Conservation (phyloP, 2,113 vertebrate species). For the Camelus bactrianus region DNA sequence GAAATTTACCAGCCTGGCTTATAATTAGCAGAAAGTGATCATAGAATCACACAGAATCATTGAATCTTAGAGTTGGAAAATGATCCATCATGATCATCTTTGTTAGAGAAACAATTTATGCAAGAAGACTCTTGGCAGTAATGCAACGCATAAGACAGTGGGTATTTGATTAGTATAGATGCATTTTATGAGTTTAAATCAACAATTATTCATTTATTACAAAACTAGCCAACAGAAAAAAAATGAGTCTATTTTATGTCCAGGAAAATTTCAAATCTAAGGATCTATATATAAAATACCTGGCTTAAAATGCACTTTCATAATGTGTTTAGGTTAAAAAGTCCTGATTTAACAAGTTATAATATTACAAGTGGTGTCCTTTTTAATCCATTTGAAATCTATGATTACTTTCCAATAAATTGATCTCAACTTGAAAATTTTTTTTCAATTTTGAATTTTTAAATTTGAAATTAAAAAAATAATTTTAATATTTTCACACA, state of each 20-base stretch:
- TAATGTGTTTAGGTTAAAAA: conserved; percentile 8
- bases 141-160: neutral
- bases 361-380: neutral
- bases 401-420: neutral
- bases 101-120: conserved; percentile 8
- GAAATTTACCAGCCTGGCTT: conserved; percentile 51
- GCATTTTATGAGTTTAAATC: neutral
- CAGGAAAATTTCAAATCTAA: neutral
- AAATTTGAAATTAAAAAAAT: no score
- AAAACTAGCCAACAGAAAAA: neutral
- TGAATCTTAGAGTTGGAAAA: conserved; percentile 62
- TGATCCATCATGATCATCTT: conserved; percentile 44
- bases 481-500: no score
- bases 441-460: no score
- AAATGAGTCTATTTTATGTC: neutral
- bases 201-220: neutral
- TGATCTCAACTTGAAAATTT: no score
- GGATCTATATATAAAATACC: neutral
- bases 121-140: neutral
- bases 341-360: neutral
- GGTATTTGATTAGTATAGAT: neutral
- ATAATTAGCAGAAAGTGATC: conserved; percentile 76
- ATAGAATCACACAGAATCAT: conserved; percentile 71
- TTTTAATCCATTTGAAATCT: neutral
- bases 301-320: neutral